Evolutionary conservation across 2,888 invertebrate genomes (phyloP).

Genomic region (Rhabditoides inermis): DNA sequence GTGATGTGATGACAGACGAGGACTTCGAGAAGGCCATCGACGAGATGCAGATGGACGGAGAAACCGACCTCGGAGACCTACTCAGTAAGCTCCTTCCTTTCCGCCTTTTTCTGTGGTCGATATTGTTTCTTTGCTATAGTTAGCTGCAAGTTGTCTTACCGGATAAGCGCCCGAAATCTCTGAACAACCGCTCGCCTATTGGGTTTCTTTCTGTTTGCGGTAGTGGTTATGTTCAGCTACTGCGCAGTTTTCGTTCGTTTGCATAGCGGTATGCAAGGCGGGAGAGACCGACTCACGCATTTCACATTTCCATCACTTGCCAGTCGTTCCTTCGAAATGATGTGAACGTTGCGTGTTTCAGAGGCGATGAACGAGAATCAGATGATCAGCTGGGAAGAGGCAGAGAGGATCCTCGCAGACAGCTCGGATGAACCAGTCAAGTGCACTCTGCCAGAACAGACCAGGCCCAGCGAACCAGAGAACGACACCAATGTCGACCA

Average conservation of each 20-base stretch:
- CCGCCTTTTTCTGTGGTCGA: background rate
- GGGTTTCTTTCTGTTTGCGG: background rate
- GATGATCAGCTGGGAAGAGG: slow-evolving; percentile 50
- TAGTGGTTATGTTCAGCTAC: background rate
- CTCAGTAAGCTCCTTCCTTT: slow-evolving; percentile 33
- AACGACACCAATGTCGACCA: slow-evolving; percentile 90
- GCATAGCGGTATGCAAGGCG: background rate
- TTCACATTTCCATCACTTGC: background rate
- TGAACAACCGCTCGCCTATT: background rate
- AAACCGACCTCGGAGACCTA: slow-evolving; percentile 42
- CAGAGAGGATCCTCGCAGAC: slow-evolving; percentile 41
- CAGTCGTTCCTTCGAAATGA: background rate
- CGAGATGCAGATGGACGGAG: slow-evolving; percentile 24
- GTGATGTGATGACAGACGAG: slow-evolving; percentile 33
- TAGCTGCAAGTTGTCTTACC: background rate
- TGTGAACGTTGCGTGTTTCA: slow-evolving; percentile 16
- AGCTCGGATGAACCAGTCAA: slow-evolving; percentile 39
- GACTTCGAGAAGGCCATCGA: slow-evolving; percentile 38
- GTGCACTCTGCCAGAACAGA: slow-evolving; percentile 45
- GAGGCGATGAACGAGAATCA: slow-evolving; percentile 51
- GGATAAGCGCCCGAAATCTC: background rate
- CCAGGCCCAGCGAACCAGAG: slow-evolving; percentile 69
- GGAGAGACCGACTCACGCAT: background rate
- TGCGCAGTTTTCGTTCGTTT: background rate
- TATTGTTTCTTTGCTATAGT: too few species aligned